phyloP scores from a whole-genome alignment of 2,113 vertebrate species.

The Falco punctatus region DNA sequence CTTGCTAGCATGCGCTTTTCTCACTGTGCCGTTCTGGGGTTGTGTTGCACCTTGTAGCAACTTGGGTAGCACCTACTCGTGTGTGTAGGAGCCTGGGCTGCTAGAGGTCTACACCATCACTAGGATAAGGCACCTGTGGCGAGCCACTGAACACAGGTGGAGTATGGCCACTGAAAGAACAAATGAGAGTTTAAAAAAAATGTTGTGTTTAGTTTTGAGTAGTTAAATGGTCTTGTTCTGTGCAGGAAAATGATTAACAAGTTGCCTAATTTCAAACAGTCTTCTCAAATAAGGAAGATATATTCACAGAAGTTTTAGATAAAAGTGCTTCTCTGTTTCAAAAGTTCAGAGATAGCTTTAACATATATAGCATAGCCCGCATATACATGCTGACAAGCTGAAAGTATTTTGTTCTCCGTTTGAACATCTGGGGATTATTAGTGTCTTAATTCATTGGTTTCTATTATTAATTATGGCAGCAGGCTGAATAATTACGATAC shows the following conservation, averaged over 20 bases:
- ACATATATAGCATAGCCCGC: constrained; percentile 19
- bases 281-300: neutral
- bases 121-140: neutral
- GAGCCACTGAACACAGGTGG: neutral
- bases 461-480: constrained; percentile 74
- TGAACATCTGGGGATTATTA: constrained; percentile 78
- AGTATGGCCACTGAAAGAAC: neutral
- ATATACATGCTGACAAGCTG: constrained; percentile 69
- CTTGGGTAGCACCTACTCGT: neutral
- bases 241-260: neutral
- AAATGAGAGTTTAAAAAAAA: neutral
- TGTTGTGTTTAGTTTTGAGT: neutral
- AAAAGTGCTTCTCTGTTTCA: neutral
- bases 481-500: constrained; percentile 66
- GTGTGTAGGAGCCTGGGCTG: neutral
- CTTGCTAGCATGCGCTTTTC: neutral
- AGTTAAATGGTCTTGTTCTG: neutral
- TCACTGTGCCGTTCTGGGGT: neutral
- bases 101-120: neutral
- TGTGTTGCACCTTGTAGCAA: neutral
- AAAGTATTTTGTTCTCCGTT: constrained; percentile 67
- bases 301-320: neutral
- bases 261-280: constrained; percentile 3
- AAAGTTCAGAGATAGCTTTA: constrained; percentile 23
- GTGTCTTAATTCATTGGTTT: constrained; percentile 71